These are phyloP conservation scores for Phalera bucephala DNA, from an alignment of 2,888 invertebrate genomes.

Conservation along the genomic window DNA sequence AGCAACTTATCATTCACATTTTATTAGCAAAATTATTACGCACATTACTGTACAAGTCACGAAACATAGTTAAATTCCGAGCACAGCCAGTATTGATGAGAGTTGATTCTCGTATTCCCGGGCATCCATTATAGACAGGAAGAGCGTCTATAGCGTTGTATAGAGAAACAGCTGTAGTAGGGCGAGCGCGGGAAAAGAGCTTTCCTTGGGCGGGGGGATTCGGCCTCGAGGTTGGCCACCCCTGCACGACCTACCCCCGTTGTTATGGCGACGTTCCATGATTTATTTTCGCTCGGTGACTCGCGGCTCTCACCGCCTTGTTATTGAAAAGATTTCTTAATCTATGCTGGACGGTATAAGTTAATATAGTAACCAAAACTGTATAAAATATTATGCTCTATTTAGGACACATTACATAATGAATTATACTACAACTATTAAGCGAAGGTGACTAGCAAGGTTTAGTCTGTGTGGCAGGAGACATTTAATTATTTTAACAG, in stretches of 20 bases:
- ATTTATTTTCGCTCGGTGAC: conserved; percentile 66
- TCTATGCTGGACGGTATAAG: conserved; percentile 10
- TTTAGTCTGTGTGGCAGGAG: no score
- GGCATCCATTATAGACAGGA: conserved; percentile 53
- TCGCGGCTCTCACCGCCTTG: conserved; percentile 22
- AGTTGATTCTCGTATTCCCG: conserved; percentile 47
- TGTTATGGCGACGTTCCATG: conserved; percentile 64
- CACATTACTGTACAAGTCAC: conserved; percentile 3
- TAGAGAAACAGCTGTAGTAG: conserved; percentile 59
- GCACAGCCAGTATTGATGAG: conserved; percentile 45
- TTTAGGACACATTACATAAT: conserved; percentile 16
- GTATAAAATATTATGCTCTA: conserved; percentile 23
- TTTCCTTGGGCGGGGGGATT: conserved; percentile 34
- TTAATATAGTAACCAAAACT: conserved; percentile 17
- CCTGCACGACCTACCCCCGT: conserved; percentile 47
- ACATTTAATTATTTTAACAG: conserved; percentile 15
- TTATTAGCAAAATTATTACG: no score
- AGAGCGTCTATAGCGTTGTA: conserved; percentile 46
- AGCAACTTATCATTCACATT: no score
- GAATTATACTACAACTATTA: neutral
- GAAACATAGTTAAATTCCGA: conserved; percentile 24
- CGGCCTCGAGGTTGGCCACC: conserved; percentile 43
- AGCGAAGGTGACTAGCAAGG: no score
- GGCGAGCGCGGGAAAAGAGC: conserved; percentile 61
- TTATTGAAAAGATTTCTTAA: conserved; percentile 24